Conservation (phyloP, 2,888 invertebrate genomes). For the Abrostola triplasia region DNA sequence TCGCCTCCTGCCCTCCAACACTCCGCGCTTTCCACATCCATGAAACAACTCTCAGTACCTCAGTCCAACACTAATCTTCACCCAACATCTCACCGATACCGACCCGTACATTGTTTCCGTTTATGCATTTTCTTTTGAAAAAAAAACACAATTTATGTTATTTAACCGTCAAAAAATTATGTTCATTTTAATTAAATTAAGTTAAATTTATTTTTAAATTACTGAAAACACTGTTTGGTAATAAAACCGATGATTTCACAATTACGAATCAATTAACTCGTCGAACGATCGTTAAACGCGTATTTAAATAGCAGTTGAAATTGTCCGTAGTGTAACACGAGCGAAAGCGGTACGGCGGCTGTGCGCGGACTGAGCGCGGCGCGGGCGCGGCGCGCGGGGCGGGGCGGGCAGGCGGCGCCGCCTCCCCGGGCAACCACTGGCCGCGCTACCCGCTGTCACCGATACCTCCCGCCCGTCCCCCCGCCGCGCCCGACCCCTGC, state of each 20-base stretch:
- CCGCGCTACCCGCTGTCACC: slow-evolving; percentile 82
- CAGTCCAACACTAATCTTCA: slow-evolving; percentile 60
- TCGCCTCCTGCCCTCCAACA: slow-evolving; percentile 78
- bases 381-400: slow-evolving; percentile 70
- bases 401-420: slow-evolving; percentile 67
- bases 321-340: slow-evolving; percentile 57
- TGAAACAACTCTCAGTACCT: slow-evolving; percentile 76
- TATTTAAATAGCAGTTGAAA: slow-evolving; percentile 54
- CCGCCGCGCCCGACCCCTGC: slow-evolving; percentile 64
- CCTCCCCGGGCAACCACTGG: slow-evolving; percentile 77
- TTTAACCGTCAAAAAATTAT: slow-evolving; percentile 27
- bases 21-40: slow-evolving; percentile 86
- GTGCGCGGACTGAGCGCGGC: slow-evolving; percentile 81
- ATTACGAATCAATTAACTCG: slow-evolving; percentile 45
- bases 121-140: slow-evolving; percentile 54
- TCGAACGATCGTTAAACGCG: slow-evolving; percentile 57
- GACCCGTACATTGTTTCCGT: slow-evolving; percentile 73
- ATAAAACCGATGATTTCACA: slow-evolving; percentile 41
- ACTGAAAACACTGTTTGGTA: slow-evolving; percentile 33
- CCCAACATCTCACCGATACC: slow-evolving; percentile 75
- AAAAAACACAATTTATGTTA: slow-evolving; percentile 29
- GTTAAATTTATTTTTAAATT: slow-evolving; percentile 4
- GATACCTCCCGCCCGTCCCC: slow-evolving; percentile 66
- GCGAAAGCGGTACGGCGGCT: slow-evolving; percentile 74
- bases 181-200: slow-evolving; percentile 35